Evolutionary conservation across 2,113 vertebrate species (phyloP), one percentile per base, ranked within the genome.

Genomic region (Patagioenas fasciata): DNA sequence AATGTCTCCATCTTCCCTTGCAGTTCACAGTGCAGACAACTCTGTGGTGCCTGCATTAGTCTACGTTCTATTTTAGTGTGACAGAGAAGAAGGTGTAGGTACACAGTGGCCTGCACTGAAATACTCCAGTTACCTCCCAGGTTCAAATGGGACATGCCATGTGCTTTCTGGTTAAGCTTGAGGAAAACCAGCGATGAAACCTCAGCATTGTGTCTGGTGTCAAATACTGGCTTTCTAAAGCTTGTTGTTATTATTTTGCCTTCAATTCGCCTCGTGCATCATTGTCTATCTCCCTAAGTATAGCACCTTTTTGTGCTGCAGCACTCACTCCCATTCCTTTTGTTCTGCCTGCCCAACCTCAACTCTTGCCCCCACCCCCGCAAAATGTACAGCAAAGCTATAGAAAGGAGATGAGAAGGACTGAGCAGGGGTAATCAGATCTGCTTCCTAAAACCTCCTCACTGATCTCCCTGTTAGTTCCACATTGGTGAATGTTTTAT

Each of bases 341-440:
- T 56, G 8, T 69, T 88, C 64, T 88, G 26, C 13, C 25, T 75
- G 38, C 23, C 17, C 44, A 75, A 11, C 4, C 11, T 11, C 53
- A 51, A 44, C 8, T 51, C 11, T 85, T 86, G 34, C 7, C 9
- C 6, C 14, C 3, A 18, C 15, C 6, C 20, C 0, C 0, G 62
- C 11, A 67, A 82, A 75, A 79, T 21, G 10, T n/a, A 32, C 11
- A 40, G 31, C 9, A 48, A 51, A 91, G 28, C 15, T 34, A 28
- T 32, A 56, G 77, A 78, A 91, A 5, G 36, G 36, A 65, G 21
- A 7, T 5, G 6, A 29, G 38, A 57, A 91, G 81, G 26, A 71
- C 31, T 66, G 47, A 81, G 29, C 25, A 18, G 42, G 47, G 32
- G 5, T 44, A 61, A 61, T 82, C 6, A 40, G 15, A 51, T 67